These are phyloP conservation scores for Dipodomys ordii DNA, from an alignment of 2,113 vertebrate genomes.

Conservation along the genomic window DNA sequence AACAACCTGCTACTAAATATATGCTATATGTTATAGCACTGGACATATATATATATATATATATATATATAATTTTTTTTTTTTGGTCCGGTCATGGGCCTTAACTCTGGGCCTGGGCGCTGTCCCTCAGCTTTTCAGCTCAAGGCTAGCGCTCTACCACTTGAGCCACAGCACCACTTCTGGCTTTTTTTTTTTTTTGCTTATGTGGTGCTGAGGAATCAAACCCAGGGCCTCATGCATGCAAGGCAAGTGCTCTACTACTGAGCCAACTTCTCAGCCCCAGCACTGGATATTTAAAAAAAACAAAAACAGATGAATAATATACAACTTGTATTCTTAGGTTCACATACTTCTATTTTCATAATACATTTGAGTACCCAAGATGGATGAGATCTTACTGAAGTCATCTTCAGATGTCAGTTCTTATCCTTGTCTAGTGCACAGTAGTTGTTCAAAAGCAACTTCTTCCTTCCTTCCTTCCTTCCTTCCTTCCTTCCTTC, in stretches of 20 bases:
- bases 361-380: background rate
- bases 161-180: too few relatives aligned
- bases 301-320: background rate
- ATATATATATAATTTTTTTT: background rate
- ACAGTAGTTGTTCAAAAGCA: background rate
- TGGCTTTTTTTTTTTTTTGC: too few relatives aligned
- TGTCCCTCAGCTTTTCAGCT: too few relatives aligned
- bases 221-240: too few relatives aligned
- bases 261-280: too few relatives aligned
- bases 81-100: too few relatives aligned
- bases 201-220: too few relatives aligned
- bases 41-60: background rate
- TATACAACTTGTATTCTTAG: background rate
- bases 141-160: too few relatives aligned
- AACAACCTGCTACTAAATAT: background rate
- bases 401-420: conserved; percentile 1
- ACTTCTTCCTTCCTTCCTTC: background rate
- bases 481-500: too few relatives aligned
- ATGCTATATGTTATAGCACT: background rate
- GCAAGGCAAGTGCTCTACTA: too few relatives aligned
- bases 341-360: background rate
- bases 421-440: background rate
- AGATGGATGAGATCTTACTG: background rate
- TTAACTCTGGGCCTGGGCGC: too few relatives aligned
- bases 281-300: background rate